These are phyloP conservation scores for Lasioglossum vierecki DNA, from an alignment of 2,888 invertebrate species.

Conservation along the genomic window DNA sequence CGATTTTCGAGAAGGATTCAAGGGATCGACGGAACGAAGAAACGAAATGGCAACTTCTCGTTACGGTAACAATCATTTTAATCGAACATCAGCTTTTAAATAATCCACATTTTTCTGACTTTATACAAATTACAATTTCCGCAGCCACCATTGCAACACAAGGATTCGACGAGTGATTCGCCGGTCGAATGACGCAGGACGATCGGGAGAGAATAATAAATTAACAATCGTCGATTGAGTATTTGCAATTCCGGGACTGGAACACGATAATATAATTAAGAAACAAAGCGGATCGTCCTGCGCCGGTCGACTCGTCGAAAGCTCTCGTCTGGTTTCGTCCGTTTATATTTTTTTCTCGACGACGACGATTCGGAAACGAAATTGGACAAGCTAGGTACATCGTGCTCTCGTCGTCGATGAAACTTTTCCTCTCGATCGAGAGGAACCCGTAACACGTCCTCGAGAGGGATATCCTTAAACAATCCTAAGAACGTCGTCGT, in stretches of 20 bases:
- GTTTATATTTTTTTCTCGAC: slow-evolving; percentile 41
- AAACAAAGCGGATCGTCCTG: slow-evolving; percentile 48
- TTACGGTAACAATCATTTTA: slow-evolving; percentile 82
- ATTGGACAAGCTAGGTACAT: slow-evolving; percentile 27
- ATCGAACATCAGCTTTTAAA: slow-evolving; percentile 82
- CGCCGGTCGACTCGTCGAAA: slow-evolving; percentile 70
- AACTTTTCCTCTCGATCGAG: slow-evolving; percentile 4
- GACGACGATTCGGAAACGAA: slow-evolving; percentile 53
- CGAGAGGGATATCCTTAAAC: slow-evolving; percentile 42
- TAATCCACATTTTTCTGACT: slow-evolving; percentile 78
- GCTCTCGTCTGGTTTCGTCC: slow-evolving; percentile 55
- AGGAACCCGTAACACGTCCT: slow-evolving; percentile 51
- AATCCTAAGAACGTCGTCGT: slow-evolving; percentile 56
- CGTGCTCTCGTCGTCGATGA: not conserved
- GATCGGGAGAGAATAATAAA: slow-evolving; percentile 42
- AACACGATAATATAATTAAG: not conserved
- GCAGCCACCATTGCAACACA: slow-evolving; percentile 60
- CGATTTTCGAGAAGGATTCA: not conserved
- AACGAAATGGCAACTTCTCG: slow-evolving; percentile 25
- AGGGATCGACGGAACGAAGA: not conserved
- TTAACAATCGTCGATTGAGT: slow-evolving; percentile 52
- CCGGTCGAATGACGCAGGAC: slow-evolving; percentile 62
- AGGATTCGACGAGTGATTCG: slow-evolving; percentile 66
- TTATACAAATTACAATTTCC: slow-evolving; percentile 79
- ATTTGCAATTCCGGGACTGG: slow-evolving; percentile 40